phyloP scores from a whole-genome alignment of 2,113 vertebrate genomes.

The Hymenochirus boettgeri region DNA sequence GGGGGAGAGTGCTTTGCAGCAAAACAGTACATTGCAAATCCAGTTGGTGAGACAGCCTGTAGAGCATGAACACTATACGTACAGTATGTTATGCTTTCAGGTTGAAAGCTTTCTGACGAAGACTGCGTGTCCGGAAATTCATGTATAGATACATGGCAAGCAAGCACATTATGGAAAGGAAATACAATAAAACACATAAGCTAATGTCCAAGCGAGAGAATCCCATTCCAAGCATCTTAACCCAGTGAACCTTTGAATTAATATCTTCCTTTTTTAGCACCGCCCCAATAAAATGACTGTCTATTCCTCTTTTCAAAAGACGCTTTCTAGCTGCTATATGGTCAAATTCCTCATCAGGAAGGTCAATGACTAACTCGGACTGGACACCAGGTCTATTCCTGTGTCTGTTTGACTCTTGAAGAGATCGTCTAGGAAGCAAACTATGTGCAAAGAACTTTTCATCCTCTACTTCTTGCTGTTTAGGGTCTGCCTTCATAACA shows the following conservation, averaged over 20 bases:
- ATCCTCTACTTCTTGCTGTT: conserved; percentile 27
- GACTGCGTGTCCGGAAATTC: conserved; percentile 60
- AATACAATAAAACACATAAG: conserved; percentile 80
- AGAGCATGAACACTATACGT: neutral
- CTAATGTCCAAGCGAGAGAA: conserved; percentile 85
- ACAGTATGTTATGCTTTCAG: neutral
- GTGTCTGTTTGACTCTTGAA: conserved; percentile 51
- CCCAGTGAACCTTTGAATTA: conserved; percentile 57
- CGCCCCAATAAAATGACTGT: conserved; percentile 43
- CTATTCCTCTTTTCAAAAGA: conserved; percentile 52
- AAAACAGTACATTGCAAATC: too few species aligned
- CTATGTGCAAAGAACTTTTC: conserved; percentile 70
- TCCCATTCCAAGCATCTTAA: conserved; percentile 69
- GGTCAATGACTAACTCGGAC: conserved; percentile 4
- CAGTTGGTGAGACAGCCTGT: too few species aligned
- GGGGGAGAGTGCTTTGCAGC: too few species aligned
- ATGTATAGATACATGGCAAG: conserved; percentile 82
- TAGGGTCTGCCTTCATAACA: conserved; percentile 37
- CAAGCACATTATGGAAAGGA: conserved; percentile 79
- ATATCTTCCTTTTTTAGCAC: conserved; percentile 13
- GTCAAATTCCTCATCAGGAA: conserved; percentile 24
- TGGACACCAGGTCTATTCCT: conserved; percentile 47
- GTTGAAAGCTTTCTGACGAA: conserved; percentile 42
- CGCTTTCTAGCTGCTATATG: conserved; percentile 37
- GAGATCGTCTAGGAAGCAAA: conserved; percentile 68